These are phyloP conservation scores for Trichonephila clavata DNA, from an alignment of 1,140 invertebrate genomes.

Conservation along the genomic window DNA sequence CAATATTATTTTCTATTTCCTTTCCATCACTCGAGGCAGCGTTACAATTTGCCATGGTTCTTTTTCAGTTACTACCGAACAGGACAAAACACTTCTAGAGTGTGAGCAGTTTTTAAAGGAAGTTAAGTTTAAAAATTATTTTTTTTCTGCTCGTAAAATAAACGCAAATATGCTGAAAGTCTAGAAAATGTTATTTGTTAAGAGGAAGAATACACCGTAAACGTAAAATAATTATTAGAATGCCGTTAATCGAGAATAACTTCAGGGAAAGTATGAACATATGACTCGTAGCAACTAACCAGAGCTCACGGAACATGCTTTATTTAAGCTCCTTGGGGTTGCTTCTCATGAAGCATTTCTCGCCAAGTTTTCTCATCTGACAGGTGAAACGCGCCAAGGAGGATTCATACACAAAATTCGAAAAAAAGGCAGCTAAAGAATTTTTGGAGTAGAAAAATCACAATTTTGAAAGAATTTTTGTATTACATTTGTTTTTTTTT, in stretches of 20 bases:
- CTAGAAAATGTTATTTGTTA: neutral
- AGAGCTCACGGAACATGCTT: slow-evolving; percentile 30
- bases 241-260: neutral
- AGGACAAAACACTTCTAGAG: neutral
- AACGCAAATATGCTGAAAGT: neutral
- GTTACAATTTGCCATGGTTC: neutral
- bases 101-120: neutral
- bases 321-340: neutral
- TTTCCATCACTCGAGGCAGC: neutral
- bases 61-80: neutral
- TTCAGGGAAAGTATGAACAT: neutral
- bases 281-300: neutral
- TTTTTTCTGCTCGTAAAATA: neutral
- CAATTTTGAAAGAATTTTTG: no score
- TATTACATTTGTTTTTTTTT: no score
- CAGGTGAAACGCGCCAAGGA: neutral
- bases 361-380: neutral
- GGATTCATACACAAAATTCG: neutral
- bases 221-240: neutral
- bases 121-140: neutral
- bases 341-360: neutral
- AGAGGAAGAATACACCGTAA: neutral
- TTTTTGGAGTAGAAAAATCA: no score
- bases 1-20: neutral
- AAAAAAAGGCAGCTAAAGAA: no score